Evolutionary conservation across 2,113 vertebrate species (phyloP).

Genomic region (Anhinga anhinga): DNA sequence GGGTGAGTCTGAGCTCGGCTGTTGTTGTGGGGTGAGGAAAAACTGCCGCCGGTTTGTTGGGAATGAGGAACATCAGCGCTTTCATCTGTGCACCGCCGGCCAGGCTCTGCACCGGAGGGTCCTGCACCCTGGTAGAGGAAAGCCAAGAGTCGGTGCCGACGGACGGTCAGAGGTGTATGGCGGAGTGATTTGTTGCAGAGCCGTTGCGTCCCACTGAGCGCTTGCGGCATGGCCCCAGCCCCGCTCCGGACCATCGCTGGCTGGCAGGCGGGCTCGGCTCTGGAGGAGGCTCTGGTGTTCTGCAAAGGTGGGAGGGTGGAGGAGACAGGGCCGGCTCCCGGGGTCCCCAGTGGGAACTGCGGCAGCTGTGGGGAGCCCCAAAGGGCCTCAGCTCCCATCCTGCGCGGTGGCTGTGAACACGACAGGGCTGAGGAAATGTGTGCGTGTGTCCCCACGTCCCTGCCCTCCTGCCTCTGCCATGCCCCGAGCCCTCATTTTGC

Average conservation of each 20-base stretch:
- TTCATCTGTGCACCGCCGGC: not conserved
- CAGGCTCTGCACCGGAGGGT: not conserved
- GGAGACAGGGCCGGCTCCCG: not conserved
- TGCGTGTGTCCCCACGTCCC: not conserved
- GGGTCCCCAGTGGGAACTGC: not conserved
- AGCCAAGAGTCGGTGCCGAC: fast-evolving
- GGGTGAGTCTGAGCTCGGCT: not conserved
- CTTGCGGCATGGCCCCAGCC: fast-evolving
- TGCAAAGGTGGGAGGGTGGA: not conserved
- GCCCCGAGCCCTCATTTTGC: not conserved
- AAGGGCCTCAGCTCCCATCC: not conserved
- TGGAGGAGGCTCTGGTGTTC: not conserved
- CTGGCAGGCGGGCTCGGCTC: not conserved
- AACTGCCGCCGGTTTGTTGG: fast-evolving
- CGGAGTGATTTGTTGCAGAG: not conserved
- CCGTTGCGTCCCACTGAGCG: fast-evolving
- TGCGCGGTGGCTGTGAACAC: fast-evolving
- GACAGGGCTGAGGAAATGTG: not conserved
- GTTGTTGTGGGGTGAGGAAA: not conserved
- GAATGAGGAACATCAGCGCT: fast-evolving
- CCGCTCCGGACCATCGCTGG: fast-evolving
- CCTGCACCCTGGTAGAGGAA: fast-evolving
- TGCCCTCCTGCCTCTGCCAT: not conserved
- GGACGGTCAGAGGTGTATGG: not conserved
- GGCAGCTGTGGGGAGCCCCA: not conserved